Base-by-base conservation (phyloP, 30 jellyfish, hydroid and myxozoan species). In the Chironex yamaguchii region DNA sequence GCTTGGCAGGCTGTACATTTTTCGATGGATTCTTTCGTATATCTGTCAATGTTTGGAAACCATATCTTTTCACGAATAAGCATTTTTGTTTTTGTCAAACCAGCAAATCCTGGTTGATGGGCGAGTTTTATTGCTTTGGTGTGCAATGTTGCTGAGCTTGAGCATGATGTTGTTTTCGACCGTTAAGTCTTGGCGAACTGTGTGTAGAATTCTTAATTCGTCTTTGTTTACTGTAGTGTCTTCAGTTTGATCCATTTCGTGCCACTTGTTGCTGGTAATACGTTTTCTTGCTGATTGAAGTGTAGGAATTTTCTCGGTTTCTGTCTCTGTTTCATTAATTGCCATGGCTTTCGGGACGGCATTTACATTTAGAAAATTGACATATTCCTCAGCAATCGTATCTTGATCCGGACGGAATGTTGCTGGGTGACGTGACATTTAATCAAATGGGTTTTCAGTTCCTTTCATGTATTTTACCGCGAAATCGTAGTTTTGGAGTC, bases 341-440 rank as follows among this genome's bases (percentile, higher is more conserved):
- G 92, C 20, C 89, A 81, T 81, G 0, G 92, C 33, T n/a, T n/a
- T n/a, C n/a, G n/a, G 95, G 83, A 69, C 83, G 4, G 71, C 71
- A 69, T 69, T 69, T 69, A n/a, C 36, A 67, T 50, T 29, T 22
- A 65, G 27, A 29, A 65, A 65, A 26, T 65, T 24, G 27, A 65
- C 79, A 22, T 65, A 69, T 69, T 29, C 83, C 72, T 69, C 83
- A 4, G 72, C 83, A 33, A 69, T 69, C 36, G 83, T 69, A 33
- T 69, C 83, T 69, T 29, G 83, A 65, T 69, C 83, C 36, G 83
- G 73, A 67, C 83, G 83, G 36, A 32, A 33, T 69, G 83, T 32
- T 32, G 83, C 83, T 69, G 83, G 83, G 27, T 69, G 83, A 33
- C 83, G 27, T 33, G 83, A 69, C 83, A 33, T 28, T 29, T 33